Evolutionary conservation across 2,888 invertebrate species (phyloP).

Genomic region (Oxycera nigricornis): DNA sequence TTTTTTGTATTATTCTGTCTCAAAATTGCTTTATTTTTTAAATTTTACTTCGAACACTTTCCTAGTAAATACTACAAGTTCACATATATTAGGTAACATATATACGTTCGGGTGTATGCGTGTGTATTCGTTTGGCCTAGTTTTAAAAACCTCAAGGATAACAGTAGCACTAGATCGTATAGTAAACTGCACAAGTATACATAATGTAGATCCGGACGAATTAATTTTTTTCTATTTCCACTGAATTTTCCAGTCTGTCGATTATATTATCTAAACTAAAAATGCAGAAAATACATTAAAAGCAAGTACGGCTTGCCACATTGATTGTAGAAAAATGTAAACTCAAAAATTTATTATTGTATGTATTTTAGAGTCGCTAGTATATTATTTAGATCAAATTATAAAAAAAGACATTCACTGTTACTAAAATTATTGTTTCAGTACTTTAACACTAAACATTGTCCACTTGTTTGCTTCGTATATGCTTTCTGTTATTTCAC

Average conservation of each 20-base stretch:
- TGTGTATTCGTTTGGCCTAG: conserved; percentile 22
- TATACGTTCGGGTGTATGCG: background rate
- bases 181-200: conserved; percentile 25
- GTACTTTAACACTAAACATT: background rate
- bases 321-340: background rate
- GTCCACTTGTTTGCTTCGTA: no score
- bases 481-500: background rate
- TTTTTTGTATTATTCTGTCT: background rate
- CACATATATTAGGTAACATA: conserved; percentile 18
- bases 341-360: no score
- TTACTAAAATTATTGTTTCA: no score
- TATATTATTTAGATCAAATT: no score
- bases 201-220: conserved; percentile 6
- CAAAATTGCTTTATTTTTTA: background rate
- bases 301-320: conserved; percentile 18
- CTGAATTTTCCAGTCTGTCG: background rate
- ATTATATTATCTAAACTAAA: background rate
- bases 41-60: no score
- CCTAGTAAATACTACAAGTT: background rate
- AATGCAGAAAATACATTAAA: conserved; percentile 5
- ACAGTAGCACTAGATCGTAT: conserved; percentile 19
- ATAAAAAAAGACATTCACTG: no score
- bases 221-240: conserved; percentile 16
- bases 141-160: conserved; percentile 38
- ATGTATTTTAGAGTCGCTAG: no score